A percentile compares a stretch with the other conserved stretches of the same genome.
phyloP scores from a whole-genome alignment of 2,797 vertebrate species.

The Hirundo rustica region DNA sequence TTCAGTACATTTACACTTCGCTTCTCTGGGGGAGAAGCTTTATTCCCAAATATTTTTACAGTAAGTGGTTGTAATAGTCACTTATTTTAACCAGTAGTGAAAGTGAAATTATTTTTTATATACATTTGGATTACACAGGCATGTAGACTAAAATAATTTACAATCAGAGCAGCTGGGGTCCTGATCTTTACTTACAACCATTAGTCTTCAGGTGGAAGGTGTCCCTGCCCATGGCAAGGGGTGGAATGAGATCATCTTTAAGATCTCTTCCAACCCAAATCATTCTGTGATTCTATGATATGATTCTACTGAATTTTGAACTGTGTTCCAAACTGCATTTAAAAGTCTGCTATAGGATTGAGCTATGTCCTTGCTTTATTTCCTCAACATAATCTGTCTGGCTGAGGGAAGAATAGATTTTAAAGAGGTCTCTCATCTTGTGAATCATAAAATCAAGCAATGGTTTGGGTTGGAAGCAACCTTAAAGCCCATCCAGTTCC shows the following conservation, averaged over 20 bases:
- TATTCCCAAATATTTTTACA: neutral
- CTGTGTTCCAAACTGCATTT: neutral
- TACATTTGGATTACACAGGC: neutral
- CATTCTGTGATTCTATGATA: neutral
- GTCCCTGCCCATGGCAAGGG: neutral
- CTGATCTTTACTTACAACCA: neutral
- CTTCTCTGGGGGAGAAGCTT: neutral
- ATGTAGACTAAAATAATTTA: neutral
- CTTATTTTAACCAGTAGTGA: neutral
- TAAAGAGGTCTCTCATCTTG: neutral
- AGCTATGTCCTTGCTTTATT: neutral
- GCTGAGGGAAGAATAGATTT: neutral
- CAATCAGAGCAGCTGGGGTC: neutral
- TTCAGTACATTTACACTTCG: neutral
- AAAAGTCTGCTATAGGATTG: neutral
- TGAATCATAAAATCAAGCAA: neutral
- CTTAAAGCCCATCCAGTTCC: neutral
- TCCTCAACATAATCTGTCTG: neutral
- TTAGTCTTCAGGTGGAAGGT: neutral
- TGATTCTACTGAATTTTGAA: neutral
- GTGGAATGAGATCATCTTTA: neutral
- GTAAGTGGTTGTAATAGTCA: neutral
- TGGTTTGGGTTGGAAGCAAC: neutral
- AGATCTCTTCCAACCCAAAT: neutral
- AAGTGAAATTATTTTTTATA: neutral